Conservation (phyloP, 2,113 vertebrate species). For the Piprites chloris region DNA sequence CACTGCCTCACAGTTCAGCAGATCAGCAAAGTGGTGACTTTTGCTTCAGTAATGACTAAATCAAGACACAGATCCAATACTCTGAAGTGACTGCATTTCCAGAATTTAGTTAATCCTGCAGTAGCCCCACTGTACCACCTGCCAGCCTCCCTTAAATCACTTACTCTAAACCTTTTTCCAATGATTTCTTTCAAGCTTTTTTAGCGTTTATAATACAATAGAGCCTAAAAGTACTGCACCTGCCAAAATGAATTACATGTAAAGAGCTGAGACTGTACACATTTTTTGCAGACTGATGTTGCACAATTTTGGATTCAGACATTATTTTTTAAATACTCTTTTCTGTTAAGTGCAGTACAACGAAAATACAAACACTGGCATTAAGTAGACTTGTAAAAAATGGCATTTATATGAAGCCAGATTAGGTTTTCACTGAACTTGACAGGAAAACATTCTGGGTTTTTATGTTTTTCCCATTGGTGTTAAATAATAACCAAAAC, state of each 20-base stretch:
- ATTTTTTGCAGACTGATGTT: neutral
- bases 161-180: constrained; percentile 43
- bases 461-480: neutral
- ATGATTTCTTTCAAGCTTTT: constrained; percentile 29
- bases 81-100: constrained; percentile 17
- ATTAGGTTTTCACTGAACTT: neutral
- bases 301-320: neutral
- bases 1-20: neutral
- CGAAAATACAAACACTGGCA: neutral
- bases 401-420: neutral
- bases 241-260: neutral
- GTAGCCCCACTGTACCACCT: neutral
- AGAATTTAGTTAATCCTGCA: constrained; percentile 24
- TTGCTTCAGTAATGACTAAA: constrained; percentile 6
- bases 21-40: neutral
- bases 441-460: neutral
- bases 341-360: neutral
- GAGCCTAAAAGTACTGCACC: neutral
- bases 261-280: neutral
- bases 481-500: neutral
- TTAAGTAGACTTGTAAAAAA: neutral
- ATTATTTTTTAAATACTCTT: neutral
- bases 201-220: constrained; percentile 49
- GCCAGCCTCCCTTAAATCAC: constrained; percentile 41
- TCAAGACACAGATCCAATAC: neutral